phyloP scores from a whole-genome alignment of 1,140 invertebrate genomes.

The Elymnias hypermnestra region DNA sequence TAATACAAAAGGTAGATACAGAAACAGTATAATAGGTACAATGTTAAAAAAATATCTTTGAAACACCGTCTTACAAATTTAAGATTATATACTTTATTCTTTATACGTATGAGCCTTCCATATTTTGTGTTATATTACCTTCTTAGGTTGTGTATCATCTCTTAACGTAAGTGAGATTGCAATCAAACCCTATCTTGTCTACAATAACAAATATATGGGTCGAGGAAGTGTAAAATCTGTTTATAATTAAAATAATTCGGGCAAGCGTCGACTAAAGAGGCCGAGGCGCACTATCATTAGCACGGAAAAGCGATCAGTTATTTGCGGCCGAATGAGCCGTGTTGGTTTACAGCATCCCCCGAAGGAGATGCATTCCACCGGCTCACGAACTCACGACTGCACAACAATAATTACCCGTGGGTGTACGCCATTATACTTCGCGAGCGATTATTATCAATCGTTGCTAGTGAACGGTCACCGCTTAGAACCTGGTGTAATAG shows the following conservation, averaged over 20 bases:
- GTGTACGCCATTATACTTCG: constrained; percentile 74
- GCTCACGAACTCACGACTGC: constrained; percentile 74
- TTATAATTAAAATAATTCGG: constrained; percentile 29
- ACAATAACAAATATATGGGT: no score
- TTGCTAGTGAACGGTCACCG: constrained; percentile 68
- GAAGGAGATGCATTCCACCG: constrained; percentile 74
- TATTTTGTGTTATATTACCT: no score
- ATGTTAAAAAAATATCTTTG: no score
- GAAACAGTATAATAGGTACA: no score
- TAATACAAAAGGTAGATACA: no score
- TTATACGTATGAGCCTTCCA: no score
- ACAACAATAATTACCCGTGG: constrained; percentile 75
- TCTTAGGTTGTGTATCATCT: no score
- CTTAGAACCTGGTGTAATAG: constrained; percentile 58
- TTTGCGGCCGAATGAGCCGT: constrained; percentile 53
- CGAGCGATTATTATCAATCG: constrained; percentile 75
- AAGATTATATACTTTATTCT: no score
- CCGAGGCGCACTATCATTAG: constrained; percentile 59
- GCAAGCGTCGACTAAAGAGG: constrained; percentile 14
- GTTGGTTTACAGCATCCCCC: constrained; percentile 70
- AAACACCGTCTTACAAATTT: no score
- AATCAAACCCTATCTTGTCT: no score
- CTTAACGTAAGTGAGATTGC: no score
- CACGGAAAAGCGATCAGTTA: constrained; percentile 67
- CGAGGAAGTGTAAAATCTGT: constrained; percentile 47